Conservation (phyloP, 2,888 invertebrate species). For the Coleophora flavipennella region DNA sequence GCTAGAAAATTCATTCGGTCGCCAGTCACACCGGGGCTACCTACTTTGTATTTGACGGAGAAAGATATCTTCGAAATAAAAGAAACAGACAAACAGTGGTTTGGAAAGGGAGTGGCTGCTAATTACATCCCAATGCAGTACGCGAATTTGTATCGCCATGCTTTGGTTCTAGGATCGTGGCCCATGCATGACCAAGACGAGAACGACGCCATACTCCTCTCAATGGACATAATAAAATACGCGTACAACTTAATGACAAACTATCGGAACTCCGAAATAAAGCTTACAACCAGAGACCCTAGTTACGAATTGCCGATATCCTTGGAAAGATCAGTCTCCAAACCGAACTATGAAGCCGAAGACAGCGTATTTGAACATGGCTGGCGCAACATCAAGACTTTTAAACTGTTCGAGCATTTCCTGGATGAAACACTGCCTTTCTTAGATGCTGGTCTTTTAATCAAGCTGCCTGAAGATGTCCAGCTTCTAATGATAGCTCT, state of each 20-base stretch:
- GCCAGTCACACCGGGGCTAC: slow-evolving; percentile 9
- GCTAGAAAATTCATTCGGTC: slow-evolving; percentile 6
- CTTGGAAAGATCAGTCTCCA: slow-evolving; percentile 11
- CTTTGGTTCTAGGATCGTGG: slow-evolving; percentile 12
- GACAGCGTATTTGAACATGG: slow-evolving; percentile 31
- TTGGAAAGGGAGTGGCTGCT: slow-evolving; percentile 21
- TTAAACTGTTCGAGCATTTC: slow-evolving; percentile 21
- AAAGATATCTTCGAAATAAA: slow-evolving; percentile 8
- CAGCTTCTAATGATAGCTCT: slow-evolving; percentile 26
- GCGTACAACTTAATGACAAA: slow-evolving; percentile 28
- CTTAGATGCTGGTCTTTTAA: slow-evolving; percentile 15
- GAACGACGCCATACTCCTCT: slow-evolving; percentile 20
- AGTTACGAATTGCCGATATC: background rate
- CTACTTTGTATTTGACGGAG: slow-evolving; percentile 12
- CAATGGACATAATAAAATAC: slow-evolving; percentile 30
- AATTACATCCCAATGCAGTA: slow-evolving; percentile 16
- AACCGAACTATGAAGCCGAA: slow-evolving; percentile 20
- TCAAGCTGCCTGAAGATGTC: slow-evolving; percentile 19
- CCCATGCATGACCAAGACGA: slow-evolving; percentile 14
- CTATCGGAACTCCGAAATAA: slow-evolving; percentile 1
- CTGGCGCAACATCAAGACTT: slow-evolving; percentile 20
- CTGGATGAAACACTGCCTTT: slow-evolving; percentile 12
- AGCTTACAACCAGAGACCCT: background rate
- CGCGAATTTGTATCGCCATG: slow-evolving; percentile 16
- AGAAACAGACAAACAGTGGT: slow-evolving; percentile 21